A percentile compares a stretch with the other conserved stretches of the same genome.
These are phyloP conservation scores for Peromyscus maniculatus DNA, from an alignment of 2,113 vertebrate genomes.

Conservation along the genomic window DNA sequence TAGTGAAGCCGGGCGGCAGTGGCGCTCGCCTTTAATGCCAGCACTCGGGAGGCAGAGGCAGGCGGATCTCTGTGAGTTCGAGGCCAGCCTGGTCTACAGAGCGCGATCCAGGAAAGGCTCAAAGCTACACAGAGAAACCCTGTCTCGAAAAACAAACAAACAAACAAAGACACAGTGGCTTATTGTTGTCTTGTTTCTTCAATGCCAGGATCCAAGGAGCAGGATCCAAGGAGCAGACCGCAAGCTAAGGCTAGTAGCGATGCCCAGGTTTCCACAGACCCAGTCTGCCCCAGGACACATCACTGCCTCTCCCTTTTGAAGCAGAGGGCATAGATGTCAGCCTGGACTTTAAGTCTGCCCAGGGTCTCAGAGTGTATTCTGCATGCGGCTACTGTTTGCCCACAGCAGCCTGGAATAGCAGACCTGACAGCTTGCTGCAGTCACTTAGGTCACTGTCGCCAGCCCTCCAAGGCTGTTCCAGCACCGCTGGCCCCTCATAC, in stretches of 20 bases:
- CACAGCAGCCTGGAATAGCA: background rate
- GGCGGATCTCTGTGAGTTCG: no score
- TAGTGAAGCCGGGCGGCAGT: no score
- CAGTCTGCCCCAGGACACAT: background rate
- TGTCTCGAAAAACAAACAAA: no score
- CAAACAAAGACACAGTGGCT: fast-evolving
- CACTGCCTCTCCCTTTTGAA: background rate
- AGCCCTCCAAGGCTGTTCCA: background rate
- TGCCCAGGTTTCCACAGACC: background rate
- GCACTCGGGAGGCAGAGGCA: no score
- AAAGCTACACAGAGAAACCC: no score
- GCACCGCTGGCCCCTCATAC: background rate
- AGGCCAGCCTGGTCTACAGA: no score
- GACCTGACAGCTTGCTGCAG: background rate
- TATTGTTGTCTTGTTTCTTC: background rate
- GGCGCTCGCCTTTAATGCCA: no score
- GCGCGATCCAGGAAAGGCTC: no score
- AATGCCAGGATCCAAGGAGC: background rate
- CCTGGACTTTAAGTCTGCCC: background rate
- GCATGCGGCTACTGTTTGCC: background rate
- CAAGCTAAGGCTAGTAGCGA: background rate
- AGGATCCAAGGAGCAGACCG: background rate
- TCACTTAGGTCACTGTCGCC: background rate
- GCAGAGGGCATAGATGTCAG: background rate
- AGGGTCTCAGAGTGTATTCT: background rate